Percentiles rank a stretch among this genome's conserved stretches.
These are phyloP conservation scores for Sphaeridia pumilis DNA, from an alignment of 2,888 invertebrate genomes.

Conservation along the genomic window DNA sequence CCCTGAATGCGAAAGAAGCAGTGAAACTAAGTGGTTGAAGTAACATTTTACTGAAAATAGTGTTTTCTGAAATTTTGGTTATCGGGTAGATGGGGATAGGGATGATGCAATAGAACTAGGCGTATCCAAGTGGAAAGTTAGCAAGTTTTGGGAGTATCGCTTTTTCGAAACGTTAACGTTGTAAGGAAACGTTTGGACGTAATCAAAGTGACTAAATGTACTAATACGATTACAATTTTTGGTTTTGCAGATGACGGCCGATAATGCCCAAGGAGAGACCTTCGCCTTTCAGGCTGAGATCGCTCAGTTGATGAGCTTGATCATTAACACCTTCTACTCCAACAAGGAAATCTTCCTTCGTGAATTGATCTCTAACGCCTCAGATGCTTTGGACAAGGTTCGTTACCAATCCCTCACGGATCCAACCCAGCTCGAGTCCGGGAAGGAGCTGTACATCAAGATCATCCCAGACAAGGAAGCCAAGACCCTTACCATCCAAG, in stretches of 20 bases:
- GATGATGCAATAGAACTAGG: too few relatives aligned
- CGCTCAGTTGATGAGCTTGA: conserved; percentile 97
- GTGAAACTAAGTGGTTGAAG: too few relatives aligned
- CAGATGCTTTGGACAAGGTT: conserved; percentile 67
- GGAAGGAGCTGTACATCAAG: conserved; percentile 91
- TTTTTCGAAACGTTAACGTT: too few relatives aligned
- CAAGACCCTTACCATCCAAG: conserved; percentile 87
- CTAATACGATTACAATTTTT: too few relatives aligned
- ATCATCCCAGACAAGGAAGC: conserved; percentile 93
- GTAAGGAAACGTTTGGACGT: too few relatives aligned
- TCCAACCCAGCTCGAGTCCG: conserved; percentile 78
- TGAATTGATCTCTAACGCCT: conserved; percentile 97
- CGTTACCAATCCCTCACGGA: conserved; percentile 98
- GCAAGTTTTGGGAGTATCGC: too few relatives aligned
- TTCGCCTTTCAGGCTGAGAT: conserved; percentile 99
- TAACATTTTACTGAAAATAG: too few relatives aligned
- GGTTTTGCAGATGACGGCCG: conserved; percentile 56
- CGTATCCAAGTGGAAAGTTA: too few relatives aligned
- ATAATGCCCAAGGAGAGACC: conserved; percentile 73
- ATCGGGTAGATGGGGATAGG: too few relatives aligned
- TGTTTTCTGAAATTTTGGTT: too few relatives aligned
- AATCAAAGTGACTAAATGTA: too few relatives aligned
- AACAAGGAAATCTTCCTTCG: conserved; percentile 99
- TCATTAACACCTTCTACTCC: conserved; percentile 99
- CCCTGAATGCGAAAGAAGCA: too few relatives aligned